Conservation (phyloP, 2,888 invertebrate genomes). For the Temnothorax unifasciatus region DNA sequence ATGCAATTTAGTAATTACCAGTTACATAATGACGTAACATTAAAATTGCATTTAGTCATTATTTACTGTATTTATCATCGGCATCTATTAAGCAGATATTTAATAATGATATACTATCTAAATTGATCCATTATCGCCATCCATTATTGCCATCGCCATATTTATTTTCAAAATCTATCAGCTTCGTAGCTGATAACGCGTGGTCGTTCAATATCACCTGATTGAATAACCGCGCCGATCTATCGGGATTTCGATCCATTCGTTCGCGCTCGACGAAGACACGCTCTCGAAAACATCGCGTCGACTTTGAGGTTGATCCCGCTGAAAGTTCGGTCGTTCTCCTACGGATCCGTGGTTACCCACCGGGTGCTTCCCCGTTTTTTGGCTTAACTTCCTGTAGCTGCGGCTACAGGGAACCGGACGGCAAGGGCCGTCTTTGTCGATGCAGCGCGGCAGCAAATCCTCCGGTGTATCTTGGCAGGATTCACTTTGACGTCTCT, state of each 20-base stretch:
- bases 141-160: background rate
- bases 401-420: constrained; percentile 17
- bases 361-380: constrained; percentile 33
- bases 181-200: background rate
- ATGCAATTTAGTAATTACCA: constrained; percentile 30
- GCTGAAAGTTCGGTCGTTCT: constrained; percentile 37
- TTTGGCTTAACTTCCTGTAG: constrained; percentile 34
- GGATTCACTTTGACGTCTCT: constrained; percentile 58
- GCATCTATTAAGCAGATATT: constrained; percentile 14
- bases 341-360: constrained; percentile 5
- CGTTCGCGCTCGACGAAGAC: background rate
- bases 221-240: constrained; percentile 36
- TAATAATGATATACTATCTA: constrained; percentile 32
- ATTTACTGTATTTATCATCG: constrained; percentile 30
- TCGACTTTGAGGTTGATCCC: constrained; percentile 19
- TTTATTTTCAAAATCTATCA: constrained; percentile 32
- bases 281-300: background rate
- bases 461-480: constrained; percentile 56
- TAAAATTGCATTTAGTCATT: constrained; percentile 38
- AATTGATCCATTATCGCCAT: constrained; percentile 34
- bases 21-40: constrained; percentile 16
- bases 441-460: constrained; percentile 56
- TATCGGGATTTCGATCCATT: background rate
- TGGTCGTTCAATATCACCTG: background rate
- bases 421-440: constrained; percentile 18